Percentiles rank a stretch among this genome's conserved stretches.
phyloP scores from a whole-genome alignment of 2,113 vertebrate genomes.

The Nansenia antarctica region DNA sequence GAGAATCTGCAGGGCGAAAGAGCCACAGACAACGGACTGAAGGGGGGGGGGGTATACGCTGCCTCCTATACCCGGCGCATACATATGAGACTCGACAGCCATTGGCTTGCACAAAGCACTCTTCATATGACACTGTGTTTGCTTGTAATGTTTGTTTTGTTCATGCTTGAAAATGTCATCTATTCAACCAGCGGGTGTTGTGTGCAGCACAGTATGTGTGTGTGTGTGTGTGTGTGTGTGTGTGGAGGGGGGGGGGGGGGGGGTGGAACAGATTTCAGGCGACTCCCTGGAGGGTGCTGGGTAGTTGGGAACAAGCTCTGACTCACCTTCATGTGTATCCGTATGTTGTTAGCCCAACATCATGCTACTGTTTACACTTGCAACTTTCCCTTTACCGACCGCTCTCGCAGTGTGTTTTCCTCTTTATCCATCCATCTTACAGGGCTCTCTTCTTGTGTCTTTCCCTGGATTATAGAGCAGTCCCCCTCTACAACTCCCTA shows the following conservation, averaged over 20 bases:
- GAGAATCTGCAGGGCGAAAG: conserved; percentile 32
- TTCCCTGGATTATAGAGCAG: not conserved
- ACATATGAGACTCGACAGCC: conserved; percentile 17
- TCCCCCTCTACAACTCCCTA: not conserved
- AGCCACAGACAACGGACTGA: not conserved
- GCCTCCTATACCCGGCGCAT: conserved; percentile 1
- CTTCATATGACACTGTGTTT: not conserved
- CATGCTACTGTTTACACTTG: not conserved
- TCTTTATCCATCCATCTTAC: conserved; percentile 8
- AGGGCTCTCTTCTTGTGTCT: conserved; percentile 1
- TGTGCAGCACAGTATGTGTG: conserved; percentile 2
- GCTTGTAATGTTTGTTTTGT: not conserved
- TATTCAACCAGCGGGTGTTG: too few relatives aligned
- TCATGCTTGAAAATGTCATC: conserved; percentile 16
- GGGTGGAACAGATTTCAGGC: conserved; percentile 58
- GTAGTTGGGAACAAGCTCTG: too few relatives aligned
- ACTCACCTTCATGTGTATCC: too few relatives aligned
- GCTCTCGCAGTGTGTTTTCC: too few relatives aligned
- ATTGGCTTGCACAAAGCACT: not conserved
- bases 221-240: not conserved
- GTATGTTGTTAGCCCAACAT: too few relatives aligned
- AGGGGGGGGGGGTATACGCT: not conserved
- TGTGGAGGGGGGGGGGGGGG: conserved; percentile 11
- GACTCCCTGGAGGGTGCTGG: too few relatives aligned
- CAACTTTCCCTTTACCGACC: not conserved